Evolutionary conservation across 2,113 vertebrate genomes (phyloP).

Genomic region (Platanista minor): DNA sequence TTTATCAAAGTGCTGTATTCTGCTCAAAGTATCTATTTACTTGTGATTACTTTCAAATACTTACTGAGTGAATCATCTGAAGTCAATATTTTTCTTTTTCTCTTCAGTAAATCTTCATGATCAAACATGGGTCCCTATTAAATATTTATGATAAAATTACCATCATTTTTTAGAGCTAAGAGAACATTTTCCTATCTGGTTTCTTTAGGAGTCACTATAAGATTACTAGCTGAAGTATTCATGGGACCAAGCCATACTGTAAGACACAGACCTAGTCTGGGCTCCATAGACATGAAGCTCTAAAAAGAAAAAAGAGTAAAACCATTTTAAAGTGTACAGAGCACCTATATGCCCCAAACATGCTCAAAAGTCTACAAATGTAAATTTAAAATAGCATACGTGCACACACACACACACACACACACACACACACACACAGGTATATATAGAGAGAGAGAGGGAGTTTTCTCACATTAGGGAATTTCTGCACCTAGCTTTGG

Average conservation of each 20-base stretch:
- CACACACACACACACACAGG: accelerated
- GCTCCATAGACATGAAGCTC: neutral
- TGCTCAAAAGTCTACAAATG: neutral
- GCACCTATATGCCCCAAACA: neutral
- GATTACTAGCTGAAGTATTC: neutral
- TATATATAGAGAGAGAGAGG: neutral
- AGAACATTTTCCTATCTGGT: neutral
- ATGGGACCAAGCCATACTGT: neutral
- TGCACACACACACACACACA: neutral
- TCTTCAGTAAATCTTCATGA: conserved; percentile 75
- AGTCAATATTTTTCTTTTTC: conserved; percentile 75
- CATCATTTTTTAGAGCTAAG: neutral
- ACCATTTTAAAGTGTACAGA: neutral
- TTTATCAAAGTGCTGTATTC: neutral
- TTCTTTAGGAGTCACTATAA: neutral
- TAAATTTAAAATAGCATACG: neutral
- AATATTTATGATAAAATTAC: neutral
- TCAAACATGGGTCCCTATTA: conserved; percentile 77
- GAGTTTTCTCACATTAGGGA: neutral
- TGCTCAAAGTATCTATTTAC: neutral
- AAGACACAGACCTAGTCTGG: neutral
- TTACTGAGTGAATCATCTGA: conserved; percentile 79
- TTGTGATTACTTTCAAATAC: conserved; percentile 44
- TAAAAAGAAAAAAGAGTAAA: neutral
- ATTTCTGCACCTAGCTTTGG: neutral